Evolutionary conservation across 2,888 invertebrate genomes (phyloP), one percentile per base, ranked within the genome.

Genomic region (Luperina nickerlii): DNA sequence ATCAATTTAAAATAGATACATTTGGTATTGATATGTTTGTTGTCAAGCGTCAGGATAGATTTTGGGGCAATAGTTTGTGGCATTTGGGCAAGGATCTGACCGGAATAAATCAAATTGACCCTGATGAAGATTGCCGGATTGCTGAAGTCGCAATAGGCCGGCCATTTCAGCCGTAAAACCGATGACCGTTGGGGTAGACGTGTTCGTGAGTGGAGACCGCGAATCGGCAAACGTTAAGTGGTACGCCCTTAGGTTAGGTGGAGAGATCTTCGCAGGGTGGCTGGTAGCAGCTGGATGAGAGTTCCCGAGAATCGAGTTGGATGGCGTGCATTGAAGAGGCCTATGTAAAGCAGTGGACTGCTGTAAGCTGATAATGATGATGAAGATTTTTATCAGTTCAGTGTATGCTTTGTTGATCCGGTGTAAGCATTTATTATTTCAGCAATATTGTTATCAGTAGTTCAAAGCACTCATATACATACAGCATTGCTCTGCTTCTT

Each of bases 1-100:
- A 70, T 48, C 45, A 72, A 27, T 45, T 15, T n/a, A 65, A 54
- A 5, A 83, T 73, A 54, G 54, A 72, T 8, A 77, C 15, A 38
- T 71, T 48, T 60, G 11, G n/a, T 24, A n/a, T 74, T 57, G n/a
- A 38, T 60, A 27, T 27, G 48, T 38, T 54, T 54, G 4, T 54
- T 20, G 18, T 8, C 8, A 18, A 48, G 24, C 18, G 6, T 15
- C 8, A 54, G 38, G 11, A 54, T 54, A 24, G 18, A 32, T 65
- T 73, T 45, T 45, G 32, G 15, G 24, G 24, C 3, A 72, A 27
- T 32, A 24, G 15, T 32, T 7, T 51, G 6, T 11, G n/a, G 20
- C 18, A 38, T 42, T 32, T 51, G 69, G 24, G 48, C 24, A 32
- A 32, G 48, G 24, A 32, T 69, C 32, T 24, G 32, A 32, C 32